A percentile compares a stretch with the other conserved stretches of the same genome.
Conservation (phyloP, 2,113 vertebrate genomes). For the Plotosus lineatus region DNA sequence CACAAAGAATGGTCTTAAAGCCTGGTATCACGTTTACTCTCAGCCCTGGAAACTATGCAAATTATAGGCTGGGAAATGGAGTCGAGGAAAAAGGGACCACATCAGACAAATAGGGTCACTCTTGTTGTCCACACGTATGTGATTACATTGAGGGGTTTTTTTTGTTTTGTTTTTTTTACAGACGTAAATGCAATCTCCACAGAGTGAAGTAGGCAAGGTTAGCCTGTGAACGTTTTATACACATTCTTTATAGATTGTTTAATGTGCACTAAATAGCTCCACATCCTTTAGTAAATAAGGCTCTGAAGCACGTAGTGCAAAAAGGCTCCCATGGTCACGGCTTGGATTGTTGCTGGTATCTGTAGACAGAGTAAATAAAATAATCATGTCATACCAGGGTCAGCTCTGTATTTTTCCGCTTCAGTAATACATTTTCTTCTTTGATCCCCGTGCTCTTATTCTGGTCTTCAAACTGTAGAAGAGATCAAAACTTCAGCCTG, state of each 20-base stretch:
- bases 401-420: conserved; percentile 85
- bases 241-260: not conserved
- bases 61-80: not conserved
- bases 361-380: not conserved
- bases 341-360: too few relatives aligned
- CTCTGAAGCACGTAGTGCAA: not conserved
- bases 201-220: not conserved
- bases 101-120: not conserved
- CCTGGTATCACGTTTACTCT: conserved; percentile 5
- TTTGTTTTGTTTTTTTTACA: not conserved
- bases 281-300: not conserved
- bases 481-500: conserved; percentile 18
- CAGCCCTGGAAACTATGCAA: not conserved
- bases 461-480: conserved; percentile 87
- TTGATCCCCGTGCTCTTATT: conserved; percentile 81
- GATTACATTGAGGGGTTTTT: too few relatives aligned
- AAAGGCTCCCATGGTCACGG: not conserved
- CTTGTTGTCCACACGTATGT: too few relatives aligned
- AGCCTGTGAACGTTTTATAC: not conserved
- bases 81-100: not conserved
- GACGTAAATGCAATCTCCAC: not conserved
- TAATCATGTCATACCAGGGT: conserved; percentile 78
- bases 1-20: not conserved
- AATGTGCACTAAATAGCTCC: not conserved
- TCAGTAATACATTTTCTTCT: conserved; percentile 83